Base-by-base conservation (phyloP, 1,140 invertebrate genomes). In the Chrysoperla carnea region DNA sequence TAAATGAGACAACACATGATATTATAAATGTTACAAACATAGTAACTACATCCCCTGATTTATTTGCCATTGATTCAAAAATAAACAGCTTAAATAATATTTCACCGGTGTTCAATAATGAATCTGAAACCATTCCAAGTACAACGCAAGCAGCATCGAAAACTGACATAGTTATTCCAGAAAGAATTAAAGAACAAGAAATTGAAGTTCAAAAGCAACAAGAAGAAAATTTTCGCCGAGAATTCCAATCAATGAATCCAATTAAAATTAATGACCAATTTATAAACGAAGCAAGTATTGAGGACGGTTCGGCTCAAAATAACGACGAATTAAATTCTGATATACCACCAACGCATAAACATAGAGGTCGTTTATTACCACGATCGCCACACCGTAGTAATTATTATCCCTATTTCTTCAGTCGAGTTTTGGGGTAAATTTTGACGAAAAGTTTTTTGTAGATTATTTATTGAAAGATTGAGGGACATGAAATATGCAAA, bases 381-480 rank as follows among this genome's bases (percentile, higher is more conserved):
- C 53, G 55, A 29, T 56, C 61, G 6, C 57, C 61, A 39, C 53
- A 59, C 29, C 59, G 60, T 41, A 56, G 60, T 0, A 23, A 23
- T 23, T 65, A 63, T 47, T 66, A 66, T 48, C 62, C 64, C n/a
- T 66, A 64, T 42, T 66, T 65, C 43, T 60, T 67, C 37, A 65
- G 63, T 40, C 52, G 64, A 48, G 62, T 67, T 27, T 47, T 67
- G 39, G 64, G 64, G 41, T 67, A 56, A 64, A 50, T 14, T 3
- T 23, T 23, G 17, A 23, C 17, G 5, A 23, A 23, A 23, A 23
- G 17, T 23, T 23, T 23, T 23, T 23, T 23, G 17, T 23, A 23
- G 17, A 23, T 23, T 23, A 23, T 23, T 23, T 23, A 23, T 3
- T 23, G 2, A 23, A 23, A 23, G 5, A 5, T 3, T 23, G 2